Base-by-base conservation (phyloP, 1,140 invertebrate genomes). In the Drosophila aff. region DNA sequence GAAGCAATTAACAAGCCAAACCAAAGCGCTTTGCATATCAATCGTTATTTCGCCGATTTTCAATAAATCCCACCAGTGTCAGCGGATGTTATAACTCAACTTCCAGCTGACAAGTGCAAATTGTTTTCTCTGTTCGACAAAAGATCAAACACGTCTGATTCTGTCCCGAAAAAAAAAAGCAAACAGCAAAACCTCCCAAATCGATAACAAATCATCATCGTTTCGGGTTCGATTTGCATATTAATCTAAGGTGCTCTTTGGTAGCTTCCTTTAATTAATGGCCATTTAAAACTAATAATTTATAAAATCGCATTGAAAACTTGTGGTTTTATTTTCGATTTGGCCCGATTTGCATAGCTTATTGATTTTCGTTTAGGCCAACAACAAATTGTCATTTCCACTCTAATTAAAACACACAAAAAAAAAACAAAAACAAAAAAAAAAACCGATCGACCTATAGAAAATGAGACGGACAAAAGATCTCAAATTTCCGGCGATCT, bases 241-340 rank as follows among this genome's bases (percentile, higher is more conserved):
- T 89, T 89, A 66, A 82, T 73, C 79, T 63, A 60, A 53, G 58
- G 26, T 26, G 9, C 38, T 33, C 21, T 81, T 75, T 47, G 57
- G 77, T 49, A 64, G 81, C 84, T 76, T 76, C 53, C 74, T 76
- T 76, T 90, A 90, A 90, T 90, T 91, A 91, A 90, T 90, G 85
- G 69, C 85, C 72, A 82, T 91, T 90, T 90, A 90, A 82, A 82
- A 85, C 76, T 85, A 91, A 90, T 90, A 90, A 91, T 75, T 90
- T 90, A 90, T 85, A 77, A 89, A 89, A 89, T 85, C 85, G 76
- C 82, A 91, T 90, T 78, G 74, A 61, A 69, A 53, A 36, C 28
- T 26, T 64, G 28, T 64, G 36, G 33, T 62, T 73, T 72, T 52
- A 61, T 52, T 73, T 63, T 41, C 52, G 52, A 16, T 55, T 55